Base-by-base conservation (phyloP, 1,140 invertebrate genomes). In the Ditylenchus dipsaci region DNA sequence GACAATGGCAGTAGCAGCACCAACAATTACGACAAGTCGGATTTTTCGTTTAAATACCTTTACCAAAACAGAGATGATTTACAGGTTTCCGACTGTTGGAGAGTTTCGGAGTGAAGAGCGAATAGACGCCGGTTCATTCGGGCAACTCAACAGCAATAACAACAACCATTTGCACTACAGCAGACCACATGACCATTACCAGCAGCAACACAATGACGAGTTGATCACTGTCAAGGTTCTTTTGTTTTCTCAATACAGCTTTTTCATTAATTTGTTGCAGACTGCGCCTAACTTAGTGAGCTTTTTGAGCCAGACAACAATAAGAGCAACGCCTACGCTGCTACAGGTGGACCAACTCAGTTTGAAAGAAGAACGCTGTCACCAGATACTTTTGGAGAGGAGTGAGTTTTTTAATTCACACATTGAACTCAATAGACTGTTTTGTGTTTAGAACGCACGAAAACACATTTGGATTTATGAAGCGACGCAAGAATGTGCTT, bases 51-150 rank as follows among this genome's bases (percentile, higher is more conserved):
- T 26, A 17, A 21, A 21, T 7, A 15, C 15, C n/a, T n/a, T n/a
- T n/a, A n/a, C n/a, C n/a, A n/a, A 21, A 53, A 8, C n/a, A 53
- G 49, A 19, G 3, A 21, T 61, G n/a, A n/a, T n/a, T n/a, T 61
- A 3, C 26, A 61, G 59, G 27, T 61, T 61, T 61, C 59, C 59
- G 3, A 19, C 59, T 30, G 59, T 61, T 7, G 59, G 59, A 19
- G 29, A 61, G n/a, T 61, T 61, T 43, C 5, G 29, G 8, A 61
- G 59, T 29, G 59, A 61, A 61, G 59, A 61, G 59, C 59, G 26
- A 30, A 61, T 61, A 33, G 29, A 61, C 3, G 59, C 29, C 1
- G 8, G 19, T 26, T 61, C 59, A n/a, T n/a, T 61, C 29, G 59
- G 29, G n/a, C 59, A 61, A 21, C 5, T n/a, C n/a, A 43, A 19